phyloP scores from a whole-genome alignment of 1,140 invertebrate species.

The Nymphalis io region DNA sequence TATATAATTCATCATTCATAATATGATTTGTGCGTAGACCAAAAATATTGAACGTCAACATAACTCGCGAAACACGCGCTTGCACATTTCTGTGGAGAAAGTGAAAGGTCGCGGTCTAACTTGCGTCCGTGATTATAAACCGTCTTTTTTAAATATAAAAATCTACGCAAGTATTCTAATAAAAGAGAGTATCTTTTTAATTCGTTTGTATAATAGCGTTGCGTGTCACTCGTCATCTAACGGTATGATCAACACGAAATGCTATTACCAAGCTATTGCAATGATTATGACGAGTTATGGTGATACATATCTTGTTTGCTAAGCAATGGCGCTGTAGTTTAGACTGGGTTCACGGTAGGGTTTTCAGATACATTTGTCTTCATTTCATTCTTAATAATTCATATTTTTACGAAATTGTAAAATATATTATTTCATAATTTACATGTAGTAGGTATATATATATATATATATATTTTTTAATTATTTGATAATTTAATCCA shows the following conservation, averaged over 20 bases:
- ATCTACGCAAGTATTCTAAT: slow-evolving; percentile 3
- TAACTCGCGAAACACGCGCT: slow-evolving; percentile 22
- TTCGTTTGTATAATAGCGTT: slow-evolving; percentile 25
- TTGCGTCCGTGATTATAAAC: slow-evolving; percentile 28
- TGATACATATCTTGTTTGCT: slow-evolving; percentile 24
- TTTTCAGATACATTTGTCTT: background rate
- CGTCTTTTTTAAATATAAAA: slow-evolving; percentile 22
- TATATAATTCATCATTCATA: no score
- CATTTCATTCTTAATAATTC: no score
- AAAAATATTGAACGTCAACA: background rate
- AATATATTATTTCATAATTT: no score
- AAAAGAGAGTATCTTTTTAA: slow-evolving; percentile 21
- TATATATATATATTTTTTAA: no score
- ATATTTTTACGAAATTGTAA: no score
- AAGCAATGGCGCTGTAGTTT: slow-evolving; percentile 6
- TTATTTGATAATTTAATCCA: no score
- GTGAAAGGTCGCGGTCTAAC: slow-evolving; percentile 42
- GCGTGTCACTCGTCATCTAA: slow-evolving; percentile 39
- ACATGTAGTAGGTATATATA: no score
- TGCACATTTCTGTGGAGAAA: slow-evolving; percentile 41
- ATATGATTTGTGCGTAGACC: background rate
- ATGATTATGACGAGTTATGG: slow-evolving; percentile 25
- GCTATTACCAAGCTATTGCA: slow-evolving; percentile 28
- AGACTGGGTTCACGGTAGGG: slow-evolving; percentile 14
- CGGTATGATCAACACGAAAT: slow-evolving; percentile 34